phyloP scores from a whole-genome alignment of 2,113 vertebrate genomes.

The Hemiscyllium ocellatum region DNA sequence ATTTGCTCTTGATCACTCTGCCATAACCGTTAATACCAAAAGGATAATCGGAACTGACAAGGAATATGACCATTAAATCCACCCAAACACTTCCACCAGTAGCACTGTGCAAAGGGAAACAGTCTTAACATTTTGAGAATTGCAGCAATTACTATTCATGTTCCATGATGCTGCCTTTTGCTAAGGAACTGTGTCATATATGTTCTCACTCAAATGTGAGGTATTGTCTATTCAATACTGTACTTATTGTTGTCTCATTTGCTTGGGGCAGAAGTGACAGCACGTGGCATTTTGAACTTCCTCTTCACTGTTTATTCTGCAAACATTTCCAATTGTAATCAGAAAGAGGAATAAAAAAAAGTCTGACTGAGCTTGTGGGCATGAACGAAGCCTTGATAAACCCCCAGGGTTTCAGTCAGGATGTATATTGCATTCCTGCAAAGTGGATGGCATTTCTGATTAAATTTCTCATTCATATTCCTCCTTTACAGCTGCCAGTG shows the following conservation, averaged over 20 bases:
- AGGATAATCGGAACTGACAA: not conserved
- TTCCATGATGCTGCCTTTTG: not conserved
- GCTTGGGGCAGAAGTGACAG: constrained; percentile 22
- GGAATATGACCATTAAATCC: not conserved
- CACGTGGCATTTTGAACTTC: constrained; percentile 26
- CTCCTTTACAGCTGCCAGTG: constrained; percentile 31
- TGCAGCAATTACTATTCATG: not conserved
- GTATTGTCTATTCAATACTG: not conserved
- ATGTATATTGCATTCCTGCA: constrained; percentile 32
- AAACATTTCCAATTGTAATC: constrained; percentile 19
- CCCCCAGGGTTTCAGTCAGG: constrained; percentile 7
- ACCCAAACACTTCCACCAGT: not conserved
- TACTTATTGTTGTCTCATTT: not conserved
- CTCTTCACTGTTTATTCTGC: constrained; percentile 1
- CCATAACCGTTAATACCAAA: not conserved
- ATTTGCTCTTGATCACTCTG: constrained; percentile 2
- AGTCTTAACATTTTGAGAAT: not conserved
- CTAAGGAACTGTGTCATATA: not conserved
- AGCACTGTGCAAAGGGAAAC: not conserved
- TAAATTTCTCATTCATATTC: constrained; percentile 37
- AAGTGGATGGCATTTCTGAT: constrained; percentile 32
- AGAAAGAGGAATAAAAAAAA: not conserved
- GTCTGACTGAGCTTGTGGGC: not conserved
- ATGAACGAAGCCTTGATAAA: constrained; percentile 14
- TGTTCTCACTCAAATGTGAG: not conserved